Percentiles rank a stretch among this genome's conserved stretches.
These are phyloP conservation scores for Stramonita haemastoma DNA, from an alignment of 2,888 invertebrate genomes.

Conservation along the genomic window DNA sequence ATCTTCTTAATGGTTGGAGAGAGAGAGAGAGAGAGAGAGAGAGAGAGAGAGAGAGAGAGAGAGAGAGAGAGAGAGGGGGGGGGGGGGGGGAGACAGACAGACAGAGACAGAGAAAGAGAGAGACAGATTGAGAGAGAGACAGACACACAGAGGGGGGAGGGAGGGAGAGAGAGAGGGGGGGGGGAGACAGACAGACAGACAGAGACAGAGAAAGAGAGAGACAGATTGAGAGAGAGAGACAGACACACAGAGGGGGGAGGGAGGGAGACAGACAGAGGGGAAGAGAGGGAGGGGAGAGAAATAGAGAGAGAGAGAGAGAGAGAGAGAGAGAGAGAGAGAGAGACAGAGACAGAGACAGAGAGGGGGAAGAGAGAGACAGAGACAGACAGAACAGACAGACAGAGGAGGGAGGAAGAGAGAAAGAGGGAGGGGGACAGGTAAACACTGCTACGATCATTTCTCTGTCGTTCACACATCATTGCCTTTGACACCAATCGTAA, in stretches of 20 bases:
- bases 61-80: neutral
- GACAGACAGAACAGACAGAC: neutral
- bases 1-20: neutral
- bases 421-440: neutral
- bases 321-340: conserved; percentile 25
- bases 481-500: too few species aligned
- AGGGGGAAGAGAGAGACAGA: neutral
- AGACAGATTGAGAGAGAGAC: neutral
- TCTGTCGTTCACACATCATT: neutral
- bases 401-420: neutral
- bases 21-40: conserved; percentile 1
- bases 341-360: conserved; percentile 30
- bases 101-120: neutral
- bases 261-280: conserved; percentile 23
- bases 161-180: neutral
- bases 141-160: neutral
- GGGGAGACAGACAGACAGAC: neutral
- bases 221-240: neutral
- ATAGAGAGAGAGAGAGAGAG: conserved; percentile 25
- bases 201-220: neutral
- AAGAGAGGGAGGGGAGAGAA: neutral
- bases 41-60: neutral
- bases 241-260: neutral
- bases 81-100: too few species aligned
- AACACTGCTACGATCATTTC: neutral